Evolutionary conservation across 1,140 invertebrate species (phyloP), one percentile per base, ranked within the genome.

Genomic region (Drosophila jambulina): DNA sequence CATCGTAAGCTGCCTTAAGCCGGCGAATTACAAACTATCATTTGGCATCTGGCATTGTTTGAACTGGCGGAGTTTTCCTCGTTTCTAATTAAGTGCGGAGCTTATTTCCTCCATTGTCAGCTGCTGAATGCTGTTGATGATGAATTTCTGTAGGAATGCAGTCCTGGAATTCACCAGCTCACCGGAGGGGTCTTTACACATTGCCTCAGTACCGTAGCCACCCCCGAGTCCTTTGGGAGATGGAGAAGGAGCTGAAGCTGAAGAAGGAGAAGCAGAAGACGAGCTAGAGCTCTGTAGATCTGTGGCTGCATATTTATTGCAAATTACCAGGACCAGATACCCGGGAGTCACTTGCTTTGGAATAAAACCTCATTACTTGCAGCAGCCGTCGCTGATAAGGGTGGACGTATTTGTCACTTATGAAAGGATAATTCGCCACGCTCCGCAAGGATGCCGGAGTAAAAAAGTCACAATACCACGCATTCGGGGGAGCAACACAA

Each of bases 391-490:
- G 60, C 71, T 80, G 84, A 88, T 88, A 88, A 88, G 83, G 82
- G 75, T 71, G 69, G 49, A 67, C 74, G 77, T 84, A 87, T 83
- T 88, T 87, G 84, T 88, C 80, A 84, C 80, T 88, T 88, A 88
- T 88, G 85, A 88, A 90, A 88, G 80, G 84, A 90, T 88, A 90
- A 90, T 90, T 88, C 76, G 84, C 64, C 65, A 88, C 81, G 84
- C 85, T 84, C 61, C 51, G 32, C 29, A 67, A 60, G 81, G 64
- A 64, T 51, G 13, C 27, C 19, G n/a, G 54, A 67, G 56, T 77
- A 40, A 57, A 53, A 19, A 19, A 19, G 12, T 27, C 38, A 75
- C 62, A 82, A 63, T 36, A 21, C 19, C n/a, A 65, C 49, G 29
- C 49, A 78, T 64, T 56, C 43, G 59, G 68, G 43, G 43, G 38